Percentiles rank a stretch among this genome's conserved stretches.
phyloP scores from a whole-genome alignment of 1,140 invertebrate genomes.

The Drosophila sucinea region DNA sequence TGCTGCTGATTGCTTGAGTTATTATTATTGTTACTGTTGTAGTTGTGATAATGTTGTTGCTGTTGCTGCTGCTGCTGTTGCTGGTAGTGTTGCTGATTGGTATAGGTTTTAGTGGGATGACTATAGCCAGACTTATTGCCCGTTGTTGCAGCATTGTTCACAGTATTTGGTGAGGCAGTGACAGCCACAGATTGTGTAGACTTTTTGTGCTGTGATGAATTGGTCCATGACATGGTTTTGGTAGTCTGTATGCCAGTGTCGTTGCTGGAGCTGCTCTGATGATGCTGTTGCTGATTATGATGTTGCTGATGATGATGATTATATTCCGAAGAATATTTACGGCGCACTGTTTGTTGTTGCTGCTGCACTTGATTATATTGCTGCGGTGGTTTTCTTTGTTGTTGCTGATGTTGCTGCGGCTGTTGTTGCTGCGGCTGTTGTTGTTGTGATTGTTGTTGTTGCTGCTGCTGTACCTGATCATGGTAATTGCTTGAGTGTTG shows the following conservation, averaged over 20 bases:
- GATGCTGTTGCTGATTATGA: conserved; percentile 57
- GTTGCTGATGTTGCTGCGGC: conserved; percentile 35
- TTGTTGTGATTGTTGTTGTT: conserved; percentile 53
- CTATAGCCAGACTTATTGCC: conserved; percentile 27
- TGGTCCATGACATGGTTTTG: conserved; percentile 81
- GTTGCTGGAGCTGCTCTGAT: conserved; percentile 11
- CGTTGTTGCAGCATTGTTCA: conserved; percentile 56
- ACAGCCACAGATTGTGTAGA: conserved; percentile 79
- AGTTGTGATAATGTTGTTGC: conserved; percentile 47
- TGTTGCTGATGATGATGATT: conserved; percentile 63
- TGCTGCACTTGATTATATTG: conserved; percentile 36
- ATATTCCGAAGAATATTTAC: conserved; percentile 72
- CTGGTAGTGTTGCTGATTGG: conserved; percentile 61
- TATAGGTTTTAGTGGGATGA: conserved; percentile 55
- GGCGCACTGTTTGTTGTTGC: conserved; percentile 57
- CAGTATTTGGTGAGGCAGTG: conserved; percentile 74
- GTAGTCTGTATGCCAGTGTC: conserved; percentile 75
- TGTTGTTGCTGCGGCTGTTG: conserved; percentile 61
- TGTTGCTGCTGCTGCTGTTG: conserved; percentile 59
- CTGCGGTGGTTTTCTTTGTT: conserved; percentile 24
- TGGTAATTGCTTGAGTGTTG: conserved; percentile 30
- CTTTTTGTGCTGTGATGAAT: conserved; percentile 77
- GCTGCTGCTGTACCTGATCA: conserved; percentile 47
- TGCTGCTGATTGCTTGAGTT: conserved; percentile 39
- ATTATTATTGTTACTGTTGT: conserved; percentile 40